Percentiles rank a stretch among this genome's conserved stretches.
phyloP scores from a whole-genome alignment of 2,888 invertebrate species.

The Drosophila eohydei region DNA sequence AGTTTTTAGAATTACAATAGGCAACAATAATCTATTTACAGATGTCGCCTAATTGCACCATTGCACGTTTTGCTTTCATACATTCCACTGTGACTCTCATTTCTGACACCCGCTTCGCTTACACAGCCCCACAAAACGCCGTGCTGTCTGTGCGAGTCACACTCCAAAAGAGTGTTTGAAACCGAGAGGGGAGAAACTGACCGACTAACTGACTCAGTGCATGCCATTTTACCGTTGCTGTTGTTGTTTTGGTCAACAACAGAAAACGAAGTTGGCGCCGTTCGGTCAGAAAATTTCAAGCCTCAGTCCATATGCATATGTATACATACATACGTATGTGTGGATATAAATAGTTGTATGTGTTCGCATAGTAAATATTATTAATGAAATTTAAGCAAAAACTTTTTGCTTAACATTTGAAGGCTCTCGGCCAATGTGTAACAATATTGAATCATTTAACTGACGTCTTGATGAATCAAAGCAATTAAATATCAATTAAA shows the following conservation, averaged over 20 bases:
- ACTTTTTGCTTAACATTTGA: not conserved
- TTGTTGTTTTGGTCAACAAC: constrained; percentile 23
- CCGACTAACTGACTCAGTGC: constrained; percentile 40
- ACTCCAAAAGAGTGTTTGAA: not conserved
- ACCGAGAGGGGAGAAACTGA: not conserved
- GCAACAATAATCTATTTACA: not conserved
- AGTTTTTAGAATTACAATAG: not conserved
- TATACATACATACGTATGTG: not conserved
- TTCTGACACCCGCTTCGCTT: not conserved
- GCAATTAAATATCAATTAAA: not conserved
- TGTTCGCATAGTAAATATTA: not conserved
- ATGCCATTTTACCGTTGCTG: constrained; percentile 15
- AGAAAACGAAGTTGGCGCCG: constrained; percentile 31
- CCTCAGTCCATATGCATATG: no score
- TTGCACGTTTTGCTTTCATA: constrained; percentile 25
- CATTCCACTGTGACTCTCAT: constrained; percentile 11
- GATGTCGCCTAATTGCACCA: constrained; percentile 36
- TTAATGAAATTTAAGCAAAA: not conserved
- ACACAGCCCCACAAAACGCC: constrained; percentile 31
- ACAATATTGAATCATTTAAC: not conserved
- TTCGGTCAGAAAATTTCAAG: constrained; percentile 11
- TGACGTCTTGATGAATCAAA: constrained; percentile 5
- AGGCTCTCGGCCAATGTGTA: not conserved
- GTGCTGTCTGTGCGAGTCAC: constrained; percentile 45
- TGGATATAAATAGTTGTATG: not conserved